These are phyloP conservation scores for Tetranychus piercei DNA, from an alignment of 2,888 invertebrate species.

Conservation along the genomic window DNA sequence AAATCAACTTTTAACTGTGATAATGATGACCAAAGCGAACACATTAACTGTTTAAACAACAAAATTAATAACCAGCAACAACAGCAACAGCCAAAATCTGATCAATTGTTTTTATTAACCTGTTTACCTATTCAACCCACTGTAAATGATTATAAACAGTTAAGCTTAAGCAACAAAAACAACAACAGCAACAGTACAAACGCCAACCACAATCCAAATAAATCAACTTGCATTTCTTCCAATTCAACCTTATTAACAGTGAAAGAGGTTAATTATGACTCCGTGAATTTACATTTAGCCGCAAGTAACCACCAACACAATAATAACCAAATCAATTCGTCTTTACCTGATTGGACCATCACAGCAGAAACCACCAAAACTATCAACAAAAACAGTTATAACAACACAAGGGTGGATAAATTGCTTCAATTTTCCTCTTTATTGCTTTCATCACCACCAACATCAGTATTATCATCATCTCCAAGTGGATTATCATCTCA, in stretches of 20 bases:
- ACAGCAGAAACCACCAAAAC: background rate
- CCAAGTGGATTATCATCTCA: background rate
- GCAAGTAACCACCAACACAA: background rate
- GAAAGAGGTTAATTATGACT: background rate
- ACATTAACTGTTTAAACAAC: background rate
- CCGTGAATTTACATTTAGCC: background rate
- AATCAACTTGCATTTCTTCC: background rate
- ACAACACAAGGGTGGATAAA: background rate
- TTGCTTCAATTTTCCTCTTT: background rate
- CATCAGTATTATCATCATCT: background rate
- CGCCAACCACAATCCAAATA: background rate
- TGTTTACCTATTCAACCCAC: background rate
- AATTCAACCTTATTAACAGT: background rate
- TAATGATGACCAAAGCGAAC: background rate
- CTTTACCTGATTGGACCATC: background rate
- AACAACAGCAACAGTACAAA: background rate
- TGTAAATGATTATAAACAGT: background rate
- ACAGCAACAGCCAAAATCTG: background rate
- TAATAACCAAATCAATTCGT: background rate
- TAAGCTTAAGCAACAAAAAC: background rate
- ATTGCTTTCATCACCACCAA: background rate
- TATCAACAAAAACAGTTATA: background rate
- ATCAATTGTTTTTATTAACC: conserved; percentile 1
- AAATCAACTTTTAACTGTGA: background rate
- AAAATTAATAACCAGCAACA: background rate